Evolutionary conservation across 2,113 vertebrate species (phyloP), one percentile per base, ranked within the genome.

Genomic region (Paracanthobrama guichenoti): DNA sequence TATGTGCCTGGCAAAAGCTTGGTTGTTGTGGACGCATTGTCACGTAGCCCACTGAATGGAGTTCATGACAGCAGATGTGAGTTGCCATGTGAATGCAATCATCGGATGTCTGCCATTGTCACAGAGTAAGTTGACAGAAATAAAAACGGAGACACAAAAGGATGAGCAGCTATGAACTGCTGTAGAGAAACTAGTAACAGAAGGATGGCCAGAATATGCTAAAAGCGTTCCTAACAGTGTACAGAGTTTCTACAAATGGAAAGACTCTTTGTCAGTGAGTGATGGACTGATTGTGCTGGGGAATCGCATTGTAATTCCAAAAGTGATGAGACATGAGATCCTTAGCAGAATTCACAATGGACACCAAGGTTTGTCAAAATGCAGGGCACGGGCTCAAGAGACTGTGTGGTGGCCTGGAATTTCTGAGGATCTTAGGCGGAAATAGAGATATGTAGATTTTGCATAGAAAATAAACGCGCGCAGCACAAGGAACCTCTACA

Each of bases 1-100:
- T 69, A 66, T 62, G 71, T 50, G 13, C 77, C 83, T 31, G 86
- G 72, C 4, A 85, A 81, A 39, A 84, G 64, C 16, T 35, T 66
- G 64, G 64, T 66, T 31, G 24, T 66, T 2, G 26, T 13, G 14
- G 62, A 66, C 26, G 26, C 26, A 2, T 0, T 66, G 13, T 66
- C 6, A 2, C 6, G 4, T 4, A 67, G 64, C 64, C 28, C 6
- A 2, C 9, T 67, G 26, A 35, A 67, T 14, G 1, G 28, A 67
- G 28, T 35, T 67, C 26, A 39, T 39, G 31, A 67, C 28, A 35
- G 64, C 28, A 67, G 28, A 35, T 20, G 64, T 35, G 14, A 67
- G 64, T 67, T 67, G 31, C 22, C 31, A 69, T 1, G 8, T 69
- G 28, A 31, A 69, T 69, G 18, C 66, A 22, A 31, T 69, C 66